These are phyloP conservation scores for Nowickia ferox DNA, from an alignment of 2,888 invertebrate genomes.

Conservation along the genomic window DNA sequence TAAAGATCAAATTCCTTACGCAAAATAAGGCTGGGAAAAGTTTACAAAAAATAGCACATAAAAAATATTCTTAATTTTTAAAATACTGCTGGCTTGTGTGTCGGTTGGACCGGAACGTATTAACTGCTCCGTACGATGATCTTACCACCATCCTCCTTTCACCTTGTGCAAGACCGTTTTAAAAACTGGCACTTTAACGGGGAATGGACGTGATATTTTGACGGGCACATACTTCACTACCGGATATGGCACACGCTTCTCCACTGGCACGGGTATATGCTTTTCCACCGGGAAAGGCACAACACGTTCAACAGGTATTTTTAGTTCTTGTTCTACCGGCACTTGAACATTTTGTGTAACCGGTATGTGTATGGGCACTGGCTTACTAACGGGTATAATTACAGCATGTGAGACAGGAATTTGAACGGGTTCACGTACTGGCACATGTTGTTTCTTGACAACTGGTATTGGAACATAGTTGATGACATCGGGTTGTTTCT, in stretches of 20 bases:
- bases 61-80: slow-evolving; percentile 4
- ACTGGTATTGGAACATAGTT: slow-evolving; percentile 87
- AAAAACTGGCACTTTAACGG: slow-evolving; percentile 89
- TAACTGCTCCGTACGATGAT: background rate
- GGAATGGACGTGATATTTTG: slow-evolving; percentile 90
- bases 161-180: slow-evolving; percentile 86
- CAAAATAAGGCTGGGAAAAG: slow-evolving; percentile 13
- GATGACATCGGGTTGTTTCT: slow-evolving; percentile 85
- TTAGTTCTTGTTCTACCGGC: slow-evolving; percentile 87
- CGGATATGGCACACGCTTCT: slow-evolving; percentile 88
- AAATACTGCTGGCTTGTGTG: slow-evolving; percentile 38
- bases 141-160: slow-evolving; percentile 81
- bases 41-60: slow-evolving; percentile 12
- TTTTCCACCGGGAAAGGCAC: slow-evolving; percentile 90
- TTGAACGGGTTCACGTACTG: slow-evolving; percentile 88
- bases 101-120: background rate
- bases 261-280: slow-evolving; percentile 89
- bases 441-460: slow-evolving; percentile 89
- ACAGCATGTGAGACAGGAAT: slow-evolving; percentile 91
- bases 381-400: slow-evolving; percentile 89
- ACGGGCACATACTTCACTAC: slow-evolving; percentile 90
- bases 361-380: slow-evolving; percentile 91
- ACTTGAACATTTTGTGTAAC: slow-evolving; percentile 90
- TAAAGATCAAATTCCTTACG: background rate
- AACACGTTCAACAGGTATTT: slow-evolving; percentile 85